A percentile compares a stretch with the other conserved stretches of the same genome.
Conservation (phyloP, 2,113 vertebrate genomes). For the Brachyhypopomus occidentalis region DNA sequence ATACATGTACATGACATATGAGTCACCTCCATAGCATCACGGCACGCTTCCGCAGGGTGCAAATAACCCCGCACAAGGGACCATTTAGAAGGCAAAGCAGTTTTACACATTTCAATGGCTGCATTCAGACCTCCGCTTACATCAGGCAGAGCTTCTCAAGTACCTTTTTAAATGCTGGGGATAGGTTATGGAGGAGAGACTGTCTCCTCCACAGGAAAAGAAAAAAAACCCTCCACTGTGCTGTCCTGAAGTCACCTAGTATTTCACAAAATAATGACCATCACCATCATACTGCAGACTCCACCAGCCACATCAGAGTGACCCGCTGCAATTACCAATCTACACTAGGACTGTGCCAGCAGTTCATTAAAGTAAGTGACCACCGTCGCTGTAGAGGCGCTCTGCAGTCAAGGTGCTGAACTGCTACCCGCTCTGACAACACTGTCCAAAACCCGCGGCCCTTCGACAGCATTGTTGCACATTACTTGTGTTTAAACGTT, state of each 20-base stretch:
- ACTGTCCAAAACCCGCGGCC: neutral
- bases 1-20: neutral
- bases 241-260: neutral
- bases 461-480: neutral
- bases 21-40: neutral
- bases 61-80: neutral
- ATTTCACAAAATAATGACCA: conserved; percentile 19
- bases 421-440: neutral
- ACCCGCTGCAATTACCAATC: neutral
- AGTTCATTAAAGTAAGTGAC: conserved; percentile 4
- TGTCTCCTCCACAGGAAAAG: neutral
- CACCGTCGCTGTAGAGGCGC: too few species aligned
- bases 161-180: too few species aligned
- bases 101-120: neutral
- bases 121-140: neutral
- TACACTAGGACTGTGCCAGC: neutral
- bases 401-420: neutral
- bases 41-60: neutral
- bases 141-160: too few species aligned
- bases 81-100: neutral
- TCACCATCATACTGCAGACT: neutral
- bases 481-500: neutral
- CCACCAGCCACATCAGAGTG: neutral
- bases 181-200: neutral
- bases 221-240: neutral